Conservation (phyloP, 2,797 vertebrate genomes). For the Sebastes goodei region DNA sequence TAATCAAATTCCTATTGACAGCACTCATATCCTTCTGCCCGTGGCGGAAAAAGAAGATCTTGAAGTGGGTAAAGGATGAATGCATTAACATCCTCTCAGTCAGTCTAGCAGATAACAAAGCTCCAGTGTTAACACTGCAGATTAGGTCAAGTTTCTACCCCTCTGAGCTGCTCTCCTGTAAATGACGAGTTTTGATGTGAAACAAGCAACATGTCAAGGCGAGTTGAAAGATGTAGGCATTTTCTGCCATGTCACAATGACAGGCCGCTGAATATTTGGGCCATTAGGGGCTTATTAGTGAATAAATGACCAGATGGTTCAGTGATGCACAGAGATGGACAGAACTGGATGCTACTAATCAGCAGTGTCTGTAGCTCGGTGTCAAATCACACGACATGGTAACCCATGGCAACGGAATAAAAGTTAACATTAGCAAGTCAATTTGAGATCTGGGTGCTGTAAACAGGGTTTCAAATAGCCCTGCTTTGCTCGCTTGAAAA, state of each 20-base stretch:
- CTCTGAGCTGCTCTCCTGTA: constrained; percentile 99
- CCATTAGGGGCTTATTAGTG: constrained; percentile 99
- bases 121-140: constrained; percentile 99
- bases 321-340: constrained; percentile 99
- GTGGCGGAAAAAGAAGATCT: constrained; percentile 79
- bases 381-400: constrained; percentile 99
- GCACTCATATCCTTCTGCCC: constrained; percentile 80
- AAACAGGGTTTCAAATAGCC: constrained; percentile 92
- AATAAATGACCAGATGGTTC: constrained; percentile 99
- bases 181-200: constrained; percentile 99
- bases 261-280: constrained; percentile 99
- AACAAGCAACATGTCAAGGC: constrained; percentile 99
- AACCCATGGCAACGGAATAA: constrained; percentile 99
- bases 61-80: constrained; percentile 90
- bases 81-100: constrained; percentile 99
- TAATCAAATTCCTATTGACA: constrained; percentile 87
- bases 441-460: constrained; percentile 97
- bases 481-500: constrained; percentile 84
- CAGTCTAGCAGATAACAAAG: constrained; percentile 98
- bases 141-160: constrained; percentile 99
- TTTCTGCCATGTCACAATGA: constrained; percentile 99
- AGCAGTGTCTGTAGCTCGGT: constrained; percentile 99
- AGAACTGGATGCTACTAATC: constrained; percentile 99
- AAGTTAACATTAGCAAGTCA: constrained; percentile 99
- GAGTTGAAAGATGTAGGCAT: constrained; percentile 99